Conservation (phyloP, 2,888 invertebrate species). For the Hydrotaea diabolus region DNA sequence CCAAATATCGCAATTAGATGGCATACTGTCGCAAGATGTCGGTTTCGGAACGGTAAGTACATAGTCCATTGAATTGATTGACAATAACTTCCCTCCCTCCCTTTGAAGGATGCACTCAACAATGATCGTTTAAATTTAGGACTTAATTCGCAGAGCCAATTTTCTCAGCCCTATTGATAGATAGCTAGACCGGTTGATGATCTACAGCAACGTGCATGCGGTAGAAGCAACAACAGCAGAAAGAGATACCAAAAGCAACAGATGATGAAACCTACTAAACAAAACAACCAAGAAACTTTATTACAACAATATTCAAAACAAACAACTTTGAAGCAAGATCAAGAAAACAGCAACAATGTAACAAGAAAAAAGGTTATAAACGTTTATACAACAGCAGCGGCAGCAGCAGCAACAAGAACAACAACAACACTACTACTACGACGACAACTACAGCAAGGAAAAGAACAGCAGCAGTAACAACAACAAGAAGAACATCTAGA, state of each 20-base stretch:
- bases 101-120: slow-evolving; percentile 66
- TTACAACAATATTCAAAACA: slow-evolving; percentile 55
- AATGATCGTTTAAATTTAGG: slow-evolving; percentile 76
- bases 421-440: slow-evolving; percentile 20
- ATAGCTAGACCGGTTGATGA: slow-evolving; percentile 64
- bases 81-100: slow-evolving; percentile 6
- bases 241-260: slow-evolving; percentile 70
- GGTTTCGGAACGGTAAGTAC: slow-evolving; percentile 76
- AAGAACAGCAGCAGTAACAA: slow-evolving; percentile 32
- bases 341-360: slow-evolving; percentile 38
- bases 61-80: no score
- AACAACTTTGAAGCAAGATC: slow-evolving; percentile 63
- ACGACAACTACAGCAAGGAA: slow-evolving; percentile 23
- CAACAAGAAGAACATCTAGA: slow-evolving; percentile 30
- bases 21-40: slow-evolving; percentile 93
- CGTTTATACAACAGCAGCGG: slow-evolving; percentile 28
- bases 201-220: slow-evolving; percentile 68
- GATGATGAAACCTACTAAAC: slow-evolving; percentile 68
- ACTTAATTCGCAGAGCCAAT: slow-evolving; percentile 78
- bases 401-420: slow-evolving; percentile 34
- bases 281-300: slow-evolving; percentile 63
- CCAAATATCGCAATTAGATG: slow-evolving; percentile 92
- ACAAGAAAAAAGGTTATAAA: slow-evolving; percentile 28
- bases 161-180: slow-evolving; percentile 81
- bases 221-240: slow-evolving; percentile 70